Conservation (phyloP, 2,888 invertebrate genomes). For the Patella ulyssiponensis region DNA sequence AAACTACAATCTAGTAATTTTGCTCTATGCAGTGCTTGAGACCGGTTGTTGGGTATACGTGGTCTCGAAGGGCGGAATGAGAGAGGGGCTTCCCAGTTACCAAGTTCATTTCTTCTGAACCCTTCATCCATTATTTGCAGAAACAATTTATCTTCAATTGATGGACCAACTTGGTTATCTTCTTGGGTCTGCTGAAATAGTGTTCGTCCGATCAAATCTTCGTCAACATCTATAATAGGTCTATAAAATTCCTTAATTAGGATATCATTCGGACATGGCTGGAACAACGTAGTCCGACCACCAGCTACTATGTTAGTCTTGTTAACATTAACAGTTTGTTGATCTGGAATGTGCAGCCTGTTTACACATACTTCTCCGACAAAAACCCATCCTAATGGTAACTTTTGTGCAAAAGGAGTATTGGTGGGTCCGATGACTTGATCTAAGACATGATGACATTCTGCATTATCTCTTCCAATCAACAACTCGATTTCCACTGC, state of each 20-base stretch:
- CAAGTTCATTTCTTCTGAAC: slow-evolving; percentile 10
- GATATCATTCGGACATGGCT: neutral
- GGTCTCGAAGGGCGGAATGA: slow-evolving; percentile 25
- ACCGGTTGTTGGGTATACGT: slow-evolving; percentile 29
- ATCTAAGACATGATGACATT: slow-evolving; percentile 13
- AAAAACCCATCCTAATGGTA: slow-evolving; percentile 6
- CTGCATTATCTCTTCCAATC: slow-evolving; percentile 5
- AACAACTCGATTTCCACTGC: neutral
- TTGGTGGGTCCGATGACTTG: slow-evolving; percentile 10
- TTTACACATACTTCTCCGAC: slow-evolving; percentile 8
- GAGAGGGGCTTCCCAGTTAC: slow-evolving; percentile 32
- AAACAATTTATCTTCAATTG: slow-evolving; percentile 34
- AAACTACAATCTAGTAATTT: slow-evolving; percentile 11
- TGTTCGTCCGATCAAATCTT: neutral
- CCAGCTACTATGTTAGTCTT: neutral
- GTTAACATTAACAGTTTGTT: slow-evolving; percentile 13
- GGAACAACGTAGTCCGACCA: neutral
- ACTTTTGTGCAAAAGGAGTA: slow-evolving; percentile 12
- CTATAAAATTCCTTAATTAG: neutral
- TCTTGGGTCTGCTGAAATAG: slow-evolving; percentile 22
- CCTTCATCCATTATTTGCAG: slow-evolving; percentile 27
- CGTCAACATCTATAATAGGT: neutral
- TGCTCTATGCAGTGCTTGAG: slow-evolving; percentile 30
- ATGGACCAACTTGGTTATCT: slow-evolving; percentile 28
- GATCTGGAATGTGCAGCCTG: neutral